These are phyloP conservation scores for Mycalesis mineus DNA, from an alignment of 2,888 invertebrate species.

Conservation along the genomic window DNA sequence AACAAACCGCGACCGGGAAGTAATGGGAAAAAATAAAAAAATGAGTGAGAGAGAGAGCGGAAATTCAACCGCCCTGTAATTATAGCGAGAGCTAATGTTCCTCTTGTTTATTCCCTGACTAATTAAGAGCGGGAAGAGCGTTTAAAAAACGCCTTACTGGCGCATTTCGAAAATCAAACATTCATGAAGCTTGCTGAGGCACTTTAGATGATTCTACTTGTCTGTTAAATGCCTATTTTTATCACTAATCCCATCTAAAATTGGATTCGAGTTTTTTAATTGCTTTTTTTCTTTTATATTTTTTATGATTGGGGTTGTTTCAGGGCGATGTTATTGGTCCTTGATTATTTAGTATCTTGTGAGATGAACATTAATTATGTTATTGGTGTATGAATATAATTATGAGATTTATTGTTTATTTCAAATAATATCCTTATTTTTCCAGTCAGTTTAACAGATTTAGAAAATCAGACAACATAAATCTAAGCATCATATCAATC, in stretches of 20 bases:
- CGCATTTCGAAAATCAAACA: conserved; percentile 66
- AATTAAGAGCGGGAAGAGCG: conserved; percentile 73
- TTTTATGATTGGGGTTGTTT: background rate
- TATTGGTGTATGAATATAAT: too few species aligned
- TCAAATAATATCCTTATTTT: too few species aligned
- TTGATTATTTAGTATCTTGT: background rate
- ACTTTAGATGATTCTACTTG: conserved; percentile 45
- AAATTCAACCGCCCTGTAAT: conserved; percentile 60
- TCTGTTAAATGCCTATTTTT: conserved; percentile 42
- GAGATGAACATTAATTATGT: too few species aligned
- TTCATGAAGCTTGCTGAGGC: conserved; percentile 58
- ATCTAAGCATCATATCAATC: background rate
- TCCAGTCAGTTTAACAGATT: background rate
- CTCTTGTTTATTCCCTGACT: conserved; percentile 75
- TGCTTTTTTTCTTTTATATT: conserved; percentile 5
- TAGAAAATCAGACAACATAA: background rate
- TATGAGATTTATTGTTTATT: too few species aligned
- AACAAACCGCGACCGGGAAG: conserved; percentile 48
- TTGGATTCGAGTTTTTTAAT: conserved; percentile 18
- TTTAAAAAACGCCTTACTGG: conserved; percentile 59
- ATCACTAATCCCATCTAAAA: conserved; percentile 38
- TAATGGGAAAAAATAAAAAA: conserved; percentile 47
- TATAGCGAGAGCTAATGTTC: conserved; percentile 75
- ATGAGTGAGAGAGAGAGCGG: conserved; percentile 35
- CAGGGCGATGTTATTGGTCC: background rate